phyloP scores from a whole-genome alignment of 2,888 invertebrate species.

The Macroteleia sp. region DNA sequence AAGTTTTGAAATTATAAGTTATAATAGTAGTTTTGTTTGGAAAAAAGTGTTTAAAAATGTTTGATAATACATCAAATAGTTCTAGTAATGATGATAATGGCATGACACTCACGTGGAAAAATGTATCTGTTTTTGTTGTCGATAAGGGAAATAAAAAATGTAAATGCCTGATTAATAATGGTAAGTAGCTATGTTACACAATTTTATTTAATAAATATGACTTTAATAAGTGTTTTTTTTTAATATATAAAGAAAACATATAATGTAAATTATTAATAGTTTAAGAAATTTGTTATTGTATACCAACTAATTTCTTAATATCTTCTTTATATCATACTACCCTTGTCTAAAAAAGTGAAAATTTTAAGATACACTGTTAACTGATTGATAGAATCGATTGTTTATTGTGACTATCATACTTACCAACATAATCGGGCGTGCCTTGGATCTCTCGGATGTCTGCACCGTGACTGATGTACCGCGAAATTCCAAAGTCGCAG shows the following conservation, averaged over 20 bases:
- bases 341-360: no score
- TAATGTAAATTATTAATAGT: no score
- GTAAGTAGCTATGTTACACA: no score
- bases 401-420: conserved; percentile 80
- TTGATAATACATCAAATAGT: neutral
- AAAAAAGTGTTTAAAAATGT: conserved; percentile 1
- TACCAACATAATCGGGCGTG: conserved; percentile 97
- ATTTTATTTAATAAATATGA: no score
- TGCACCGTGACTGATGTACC: conserved; percentile 94
- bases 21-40: no score
- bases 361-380: neutral
- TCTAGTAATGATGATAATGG: conserved; percentile 84
- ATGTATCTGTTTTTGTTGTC: conserved; percentile 89
- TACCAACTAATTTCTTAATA: no score
- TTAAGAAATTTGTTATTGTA: no score
- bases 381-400: conserved; percentile 1
- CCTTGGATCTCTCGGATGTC: conserved; percentile 97
- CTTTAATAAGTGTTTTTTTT: no score
- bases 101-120: conserved; percentile 91
- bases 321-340: no score
- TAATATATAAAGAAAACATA: no score
- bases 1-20: neutral
- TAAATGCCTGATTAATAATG: conserved; percentile 91
- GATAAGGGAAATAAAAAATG: conserved; percentile 83
- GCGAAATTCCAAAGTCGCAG: conserved; percentile 97